phyloP scores from a whole-genome alignment of 2,113 vertebrate species.

The Pseudopipra pipra region DNA sequence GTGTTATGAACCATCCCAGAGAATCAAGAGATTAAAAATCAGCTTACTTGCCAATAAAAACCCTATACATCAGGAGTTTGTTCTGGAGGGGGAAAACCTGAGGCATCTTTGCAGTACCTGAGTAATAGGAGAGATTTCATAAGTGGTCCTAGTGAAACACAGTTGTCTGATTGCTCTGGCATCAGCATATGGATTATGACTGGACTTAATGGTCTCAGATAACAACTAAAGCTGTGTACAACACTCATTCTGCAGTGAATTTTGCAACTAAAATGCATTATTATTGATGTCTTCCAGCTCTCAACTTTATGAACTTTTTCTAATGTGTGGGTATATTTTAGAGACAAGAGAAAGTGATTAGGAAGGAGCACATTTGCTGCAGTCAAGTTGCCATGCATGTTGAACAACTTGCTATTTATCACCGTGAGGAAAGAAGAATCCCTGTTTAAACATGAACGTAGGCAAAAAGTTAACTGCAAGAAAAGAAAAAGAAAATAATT shows the following conservation, averaged over 20 bases:
- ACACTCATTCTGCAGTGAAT: background rate
- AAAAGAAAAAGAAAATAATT: background rate
- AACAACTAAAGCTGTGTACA: background rate
- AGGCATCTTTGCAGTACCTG: background rate
- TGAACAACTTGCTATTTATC: background rate
- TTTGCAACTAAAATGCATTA: background rate
- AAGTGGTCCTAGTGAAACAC: background rate
- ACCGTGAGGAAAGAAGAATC: background rate
- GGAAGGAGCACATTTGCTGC: background rate
- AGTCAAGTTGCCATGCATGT: background rate
- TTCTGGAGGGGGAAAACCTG: background rate
- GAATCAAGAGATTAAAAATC: background rate
- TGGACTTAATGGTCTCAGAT: background rate
- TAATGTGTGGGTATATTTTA: background rate
- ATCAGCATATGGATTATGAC: background rate
- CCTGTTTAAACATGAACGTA: background rate
- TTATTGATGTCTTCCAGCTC: background rate
- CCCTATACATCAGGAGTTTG: background rate
- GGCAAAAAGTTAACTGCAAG: background rate
- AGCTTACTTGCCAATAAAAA: background rate
- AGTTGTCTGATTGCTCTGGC: background rate
- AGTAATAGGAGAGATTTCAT: background rate
- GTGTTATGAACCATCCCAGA: background rate
- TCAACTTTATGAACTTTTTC: background rate
- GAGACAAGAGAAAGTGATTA: background rate